Evolutionary conservation across 2,113 vertebrate genomes (phyloP), one percentile per base, ranked within the genome.

Genomic region (Notarius lentiginosus): DNA sequence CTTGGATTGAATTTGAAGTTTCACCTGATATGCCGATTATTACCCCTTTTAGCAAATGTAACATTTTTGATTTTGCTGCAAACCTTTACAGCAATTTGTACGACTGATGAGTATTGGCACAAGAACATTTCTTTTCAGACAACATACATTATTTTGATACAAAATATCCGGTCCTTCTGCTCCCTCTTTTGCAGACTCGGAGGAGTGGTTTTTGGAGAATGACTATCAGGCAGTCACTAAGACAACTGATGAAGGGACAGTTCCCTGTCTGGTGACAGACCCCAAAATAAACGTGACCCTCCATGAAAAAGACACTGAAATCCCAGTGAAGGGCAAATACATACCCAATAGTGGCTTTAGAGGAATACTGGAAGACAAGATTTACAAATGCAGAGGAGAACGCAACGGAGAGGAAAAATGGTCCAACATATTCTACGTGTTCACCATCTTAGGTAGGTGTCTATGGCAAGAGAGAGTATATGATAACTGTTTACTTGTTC

Each of bases 241-340:
- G 61, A 96, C 95, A 86, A 92, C 94, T 10, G 92, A 93, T 1
- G 95, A 96, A 87, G 93, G 91, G n/a, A 94, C 92, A 81, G 94
- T 99, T 84, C 98, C 98, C 0, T 99, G 98, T 53, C 93, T 98
- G 2, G 97, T 99, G 90, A 98, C 97, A 7, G 93, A 99, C 88
- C 98, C 98, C 0, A 91, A 92, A 10, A 95, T 96, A 87, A 95
- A 89, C 1, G 97, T 99, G 84, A 96, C 96, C 0, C 93, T 99
- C 66, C 94, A 96, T 0, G 96, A 99, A 90, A 96, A 87, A 88
- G 95, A 95, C 84, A 94, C 89, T 5, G 94, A 96, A 7, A 89
- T 88, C 10, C 93, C 93, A 0, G 89, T 98, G 80, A 92, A 83
- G 49, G 91, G 95, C 11, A 81, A 83, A n/a, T 99, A 99, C n/a